phyloP scores from a whole-genome alignment of 2,797 vertebrate genomes.

The Luscinia luscinia region DNA sequence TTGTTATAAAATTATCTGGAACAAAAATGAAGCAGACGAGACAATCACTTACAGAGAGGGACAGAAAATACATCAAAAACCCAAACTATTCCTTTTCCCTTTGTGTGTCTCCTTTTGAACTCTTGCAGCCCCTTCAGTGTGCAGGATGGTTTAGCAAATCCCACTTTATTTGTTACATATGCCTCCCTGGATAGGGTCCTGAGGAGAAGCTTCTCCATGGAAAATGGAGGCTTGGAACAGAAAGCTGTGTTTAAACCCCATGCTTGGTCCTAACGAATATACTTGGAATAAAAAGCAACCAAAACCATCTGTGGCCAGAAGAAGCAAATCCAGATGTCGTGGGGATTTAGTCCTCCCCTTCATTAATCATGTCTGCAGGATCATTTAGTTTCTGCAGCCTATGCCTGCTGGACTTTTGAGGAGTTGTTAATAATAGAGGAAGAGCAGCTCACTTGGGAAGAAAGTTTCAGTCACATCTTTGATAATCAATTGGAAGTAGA shows the following conservation, averaged over 20 bases:
- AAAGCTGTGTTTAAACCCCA: constrained; percentile 33
- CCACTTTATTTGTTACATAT: background rate
- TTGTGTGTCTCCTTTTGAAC: constrained; percentile 14
- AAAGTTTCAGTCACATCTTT: background rate
- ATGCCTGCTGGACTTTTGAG: background rate
- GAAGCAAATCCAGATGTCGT: constrained; percentile 53
- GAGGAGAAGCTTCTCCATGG: background rate
- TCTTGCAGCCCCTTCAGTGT: background rate
- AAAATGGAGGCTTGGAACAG: constrained; percentile 55
- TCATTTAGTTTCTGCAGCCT: constrained; percentile 8
- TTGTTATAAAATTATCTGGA: background rate
- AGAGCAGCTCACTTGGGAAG: background rate
- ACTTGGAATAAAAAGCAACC: constrained; percentile 23
- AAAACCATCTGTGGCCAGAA: constrained; percentile 55
- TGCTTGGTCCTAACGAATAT: constrained; percentile 35
- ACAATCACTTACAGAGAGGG: background rate
- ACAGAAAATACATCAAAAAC: background rate
- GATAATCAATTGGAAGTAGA: background rate
- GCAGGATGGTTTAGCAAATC: constrained; percentile 18
- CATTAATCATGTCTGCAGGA: constrained; percentile 36
- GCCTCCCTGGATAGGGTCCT: background rate
- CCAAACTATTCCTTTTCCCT: background rate
- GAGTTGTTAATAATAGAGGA: background rate
- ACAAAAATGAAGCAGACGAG: background rate
- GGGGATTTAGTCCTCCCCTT: constrained; percentile 24